Conservation (phyloP, 2,113 vertebrate genomes). For the Ictalurus furcatus region DNA sequence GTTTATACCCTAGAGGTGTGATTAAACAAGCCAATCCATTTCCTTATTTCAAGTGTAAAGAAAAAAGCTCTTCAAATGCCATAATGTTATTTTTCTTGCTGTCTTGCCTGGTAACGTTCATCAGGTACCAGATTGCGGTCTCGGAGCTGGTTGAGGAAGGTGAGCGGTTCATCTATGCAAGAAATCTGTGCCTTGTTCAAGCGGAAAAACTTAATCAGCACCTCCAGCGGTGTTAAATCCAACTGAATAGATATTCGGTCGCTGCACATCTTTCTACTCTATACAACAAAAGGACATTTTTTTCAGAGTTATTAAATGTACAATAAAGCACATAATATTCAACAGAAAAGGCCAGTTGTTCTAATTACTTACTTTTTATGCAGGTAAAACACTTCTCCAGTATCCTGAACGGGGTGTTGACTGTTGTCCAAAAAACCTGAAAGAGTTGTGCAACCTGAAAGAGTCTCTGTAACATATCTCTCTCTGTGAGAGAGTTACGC, state of each 20-base stretch:
- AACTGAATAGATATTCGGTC: neutral
- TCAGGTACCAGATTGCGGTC: conserved; percentile 65
- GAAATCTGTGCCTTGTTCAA: conserved; percentile 51
- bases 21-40: no score
- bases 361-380: neutral
- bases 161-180: neutral
- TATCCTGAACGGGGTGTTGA: no score
- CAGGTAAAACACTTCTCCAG: no score
- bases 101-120: conserved; percentile 25
- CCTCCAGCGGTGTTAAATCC: neutral
- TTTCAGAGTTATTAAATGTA: neutral
- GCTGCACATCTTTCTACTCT: neutral
- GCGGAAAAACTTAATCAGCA: conserved; percentile 55
- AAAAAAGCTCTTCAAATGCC: no score
- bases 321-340: neutral
- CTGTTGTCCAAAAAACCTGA: no score
- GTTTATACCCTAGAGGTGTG: no score
- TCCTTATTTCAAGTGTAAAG: neutral
- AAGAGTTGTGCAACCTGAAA: no score
- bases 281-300: neutral
- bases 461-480: no score
- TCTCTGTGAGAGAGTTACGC: no score
- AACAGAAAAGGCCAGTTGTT: no score
- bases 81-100: neutral
- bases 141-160: conserved; percentile 64